phyloP scores from a whole-genome alignment of 2,797 vertebrate genomes.

The Australoheros facetus region DNA sequence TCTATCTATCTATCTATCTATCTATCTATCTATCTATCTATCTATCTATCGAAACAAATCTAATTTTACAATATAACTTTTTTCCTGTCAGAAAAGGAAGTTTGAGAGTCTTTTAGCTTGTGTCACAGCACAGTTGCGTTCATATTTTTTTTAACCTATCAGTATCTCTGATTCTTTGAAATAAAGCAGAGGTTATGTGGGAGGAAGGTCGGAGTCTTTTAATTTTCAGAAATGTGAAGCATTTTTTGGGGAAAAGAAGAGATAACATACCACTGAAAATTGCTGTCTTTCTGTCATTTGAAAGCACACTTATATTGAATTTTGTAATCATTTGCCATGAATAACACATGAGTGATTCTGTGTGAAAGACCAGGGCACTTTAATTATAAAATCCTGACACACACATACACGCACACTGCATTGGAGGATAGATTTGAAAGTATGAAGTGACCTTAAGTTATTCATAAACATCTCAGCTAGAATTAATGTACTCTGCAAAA shows the following conservation, averaged over 20 bases:
- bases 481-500: background rate
- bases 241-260: background rate
- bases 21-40: background rate
- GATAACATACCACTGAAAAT: constrained; percentile 3
- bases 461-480: background rate
- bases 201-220: background rate
- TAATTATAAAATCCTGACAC: background rate
- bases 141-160: background rate
- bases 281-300: background rate
- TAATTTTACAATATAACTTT: background rate
- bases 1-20: background rate
- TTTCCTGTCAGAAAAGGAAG: background rate
- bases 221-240: background rate
- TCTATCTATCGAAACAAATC: background rate
- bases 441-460: background rate
- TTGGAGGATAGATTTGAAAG: background rate
- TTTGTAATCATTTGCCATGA: background rate
- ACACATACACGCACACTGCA: background rate
- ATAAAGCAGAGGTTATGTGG: background rate
- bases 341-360: background rate
- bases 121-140: background rate
- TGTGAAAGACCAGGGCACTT: background rate
- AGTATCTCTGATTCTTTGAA: background rate
- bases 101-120: background rate
- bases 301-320: background rate